These are phyloP conservation scores for Leptodactylus fallax DNA, from an alignment of 2,797 vertebrate species.

Conservation along the genomic window DNA sequence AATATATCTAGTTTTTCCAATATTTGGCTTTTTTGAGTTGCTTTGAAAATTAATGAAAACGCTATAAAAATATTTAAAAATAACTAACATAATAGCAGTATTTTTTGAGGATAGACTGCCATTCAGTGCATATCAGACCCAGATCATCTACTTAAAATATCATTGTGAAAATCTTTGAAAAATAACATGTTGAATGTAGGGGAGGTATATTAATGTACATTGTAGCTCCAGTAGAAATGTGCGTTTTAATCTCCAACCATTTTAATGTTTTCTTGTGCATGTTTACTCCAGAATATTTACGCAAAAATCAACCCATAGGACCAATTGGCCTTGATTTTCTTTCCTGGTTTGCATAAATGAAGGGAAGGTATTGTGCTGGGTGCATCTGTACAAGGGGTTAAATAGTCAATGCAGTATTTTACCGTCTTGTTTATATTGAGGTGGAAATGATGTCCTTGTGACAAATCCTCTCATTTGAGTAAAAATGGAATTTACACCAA, in stretches of 20 bases:
- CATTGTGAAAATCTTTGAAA: too few species aligned
- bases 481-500: constrained; percentile 89
- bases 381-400: background rate
- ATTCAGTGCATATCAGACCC: too few species aligned
- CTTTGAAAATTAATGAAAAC: too few species aligned
- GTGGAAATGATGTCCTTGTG: constrained; percentile 83
- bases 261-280: background rate
- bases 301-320: background rate
- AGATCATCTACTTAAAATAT: too few species aligned
- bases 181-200: too few species aligned
- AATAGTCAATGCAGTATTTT: constrained; percentile 62
- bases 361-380: background rate
- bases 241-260: too few species aligned
- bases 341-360: background rate
- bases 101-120: too few species aligned
- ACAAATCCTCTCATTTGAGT: constrained; percentile 87
- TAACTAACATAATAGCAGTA: too few species aligned
- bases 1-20: too few species aligned
- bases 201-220: background rate
- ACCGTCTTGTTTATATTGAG: constrained; percentile 81
- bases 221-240: background rate
- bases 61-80: too few species aligned
- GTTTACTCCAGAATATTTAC: background rate
- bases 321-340: background rate
- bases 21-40: too few species aligned